phyloP scores from a whole-genome alignment of 2,888 invertebrate genomes.

The Gerris lacustris region DNA sequence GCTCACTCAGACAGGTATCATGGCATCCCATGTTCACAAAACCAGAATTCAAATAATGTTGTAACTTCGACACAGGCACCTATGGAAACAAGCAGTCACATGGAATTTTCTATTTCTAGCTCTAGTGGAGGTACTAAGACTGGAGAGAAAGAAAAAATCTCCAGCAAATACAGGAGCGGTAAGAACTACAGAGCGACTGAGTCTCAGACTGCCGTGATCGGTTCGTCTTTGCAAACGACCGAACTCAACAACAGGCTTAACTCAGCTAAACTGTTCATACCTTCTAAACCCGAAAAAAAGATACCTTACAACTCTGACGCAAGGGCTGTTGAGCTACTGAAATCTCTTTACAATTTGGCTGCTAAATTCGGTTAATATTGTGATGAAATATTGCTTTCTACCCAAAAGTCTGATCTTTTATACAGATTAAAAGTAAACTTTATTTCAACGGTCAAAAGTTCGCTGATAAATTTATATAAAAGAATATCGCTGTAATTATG shows the following conservation, averaged over 20 bases:
- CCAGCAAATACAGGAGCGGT: constrained; percentile 18
- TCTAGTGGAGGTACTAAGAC: not conserved
- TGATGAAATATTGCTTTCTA: too few species aligned
- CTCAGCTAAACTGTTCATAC: constrained; percentile 23
- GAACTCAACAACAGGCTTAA: constrained; percentile 20
- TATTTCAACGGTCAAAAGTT: too few species aligned
- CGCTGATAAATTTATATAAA: too few species aligned
- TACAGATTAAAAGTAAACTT: too few species aligned
- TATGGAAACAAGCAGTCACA: not conserved
- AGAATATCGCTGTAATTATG: too few species aligned
- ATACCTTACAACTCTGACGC: constrained; percentile 48
- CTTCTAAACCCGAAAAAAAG: constrained; percentile 13
- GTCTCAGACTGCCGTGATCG: constrained; percentile 20
- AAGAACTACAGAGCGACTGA: constrained; percentile 24
- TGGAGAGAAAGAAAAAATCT: not conserved
- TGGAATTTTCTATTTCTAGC: not conserved
- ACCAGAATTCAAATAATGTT: not conserved
- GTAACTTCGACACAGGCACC: not conserved
- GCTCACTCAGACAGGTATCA: not conserved
- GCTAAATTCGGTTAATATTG: constrained; percentile 55
- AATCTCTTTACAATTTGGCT: constrained; percentile 71
- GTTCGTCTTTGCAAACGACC: constrained; percentile 12
- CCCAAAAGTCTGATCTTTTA: too few species aligned
- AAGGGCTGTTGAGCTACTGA: constrained; percentile 66
- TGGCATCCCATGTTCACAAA: not conserved